A percentile compares a stretch with the other conserved stretches of the same genome.
phyloP scores from a whole-genome alignment of 2,113 vertebrate genomes.

The Callospermophilus lateralis region DNA sequence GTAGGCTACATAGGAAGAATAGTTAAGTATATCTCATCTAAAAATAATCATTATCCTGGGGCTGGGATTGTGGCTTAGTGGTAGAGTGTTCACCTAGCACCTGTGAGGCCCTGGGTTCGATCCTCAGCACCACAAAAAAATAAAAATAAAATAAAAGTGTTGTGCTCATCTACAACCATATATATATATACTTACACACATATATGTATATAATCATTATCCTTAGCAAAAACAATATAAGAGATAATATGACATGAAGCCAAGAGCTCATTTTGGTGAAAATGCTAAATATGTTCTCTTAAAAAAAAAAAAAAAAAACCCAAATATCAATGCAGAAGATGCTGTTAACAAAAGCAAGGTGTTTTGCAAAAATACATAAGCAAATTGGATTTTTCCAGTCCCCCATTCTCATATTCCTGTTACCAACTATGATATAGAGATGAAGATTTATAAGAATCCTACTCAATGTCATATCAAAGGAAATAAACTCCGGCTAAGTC shows the following conservation, averaged over 20 bases:
- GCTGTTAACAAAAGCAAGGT: not conserved
- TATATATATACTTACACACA: too few species aligned
- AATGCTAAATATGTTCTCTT: not conserved
- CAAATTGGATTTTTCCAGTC: not conserved
- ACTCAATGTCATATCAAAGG: slow-evolving; percentile 25
- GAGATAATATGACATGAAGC: not conserved
- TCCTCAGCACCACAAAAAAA: too few species aligned
- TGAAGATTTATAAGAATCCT: slow-evolving; percentile 36
- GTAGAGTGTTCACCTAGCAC: too few species aligned
- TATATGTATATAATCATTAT: not conserved
- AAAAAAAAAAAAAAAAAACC: not conserved
- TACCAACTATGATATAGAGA: not conserved
- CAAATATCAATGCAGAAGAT: not conserved
- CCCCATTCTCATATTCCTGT: not conserved
- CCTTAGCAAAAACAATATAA: slow-evolving; percentile 52
- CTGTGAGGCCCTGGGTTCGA: too few species aligned
- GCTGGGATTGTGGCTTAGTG: too few species aligned
- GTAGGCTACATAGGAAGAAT: not conserved
- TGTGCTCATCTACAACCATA: too few species aligned
- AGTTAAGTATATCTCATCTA: not conserved
- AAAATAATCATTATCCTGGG: not conserved
- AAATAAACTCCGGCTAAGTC: slow-evolving; percentile 52
- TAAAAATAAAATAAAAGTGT: too few species aligned
- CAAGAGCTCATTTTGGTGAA: slow-evolving; percentile 44
- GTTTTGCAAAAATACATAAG: not conserved